These are phyloP conservation scores for Sinodicranocentrus sp. DNA, from an alignment of 2,888 invertebrate species.

Conservation along the genomic window DNA sequence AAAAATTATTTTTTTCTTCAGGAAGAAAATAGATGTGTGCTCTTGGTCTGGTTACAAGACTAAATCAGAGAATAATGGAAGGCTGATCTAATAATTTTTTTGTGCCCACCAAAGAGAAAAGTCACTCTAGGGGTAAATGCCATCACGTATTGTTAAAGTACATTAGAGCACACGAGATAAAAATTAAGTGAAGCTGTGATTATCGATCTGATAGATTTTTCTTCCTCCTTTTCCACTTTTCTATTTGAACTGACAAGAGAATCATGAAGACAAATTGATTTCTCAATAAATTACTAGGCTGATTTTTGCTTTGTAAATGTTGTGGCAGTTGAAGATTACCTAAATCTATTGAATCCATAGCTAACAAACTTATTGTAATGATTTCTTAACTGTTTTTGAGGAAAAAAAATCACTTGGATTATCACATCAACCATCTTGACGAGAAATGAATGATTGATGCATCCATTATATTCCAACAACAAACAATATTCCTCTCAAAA, in stretches of 20 bases:
- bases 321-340: slow-evolving; percentile 70
- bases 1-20: slow-evolving; percentile 21
- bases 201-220: slow-evolving; percentile 16
- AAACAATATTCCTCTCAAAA: not conserved
- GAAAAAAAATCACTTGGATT: not conserved
- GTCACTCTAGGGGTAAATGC: slow-evolving; percentile 37
- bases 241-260: not conserved
- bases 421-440: not conserved
- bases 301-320: slow-evolving; percentile 67
- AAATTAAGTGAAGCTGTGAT: slow-evolving; percentile 62
- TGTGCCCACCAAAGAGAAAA: not conserved
- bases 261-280: slow-evolving; percentile 58
- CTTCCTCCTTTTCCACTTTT: not conserved
- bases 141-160: slow-evolving; percentile 63
- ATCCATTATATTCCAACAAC: slow-evolving; percentile 70
- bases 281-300: slow-evolving; percentile 20
- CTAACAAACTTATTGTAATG: not conserved
- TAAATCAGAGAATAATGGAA: slow-evolving; percentile 60
- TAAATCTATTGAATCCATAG: not conserved
- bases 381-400: not conserved
- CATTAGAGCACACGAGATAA: slow-evolving; percentile 7
- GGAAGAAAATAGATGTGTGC: slow-evolving; percentile 53
- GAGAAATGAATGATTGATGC: slow-evolving; percentile 66
- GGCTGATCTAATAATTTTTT: slow-evolving; percentile 67
- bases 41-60: slow-evolving; percentile 48